These are phyloP conservation scores for Phalacrocorax pelagicus DNA, from an alignment of 2,113 vertebrate genomes.

Conservation along the genomic window DNA sequence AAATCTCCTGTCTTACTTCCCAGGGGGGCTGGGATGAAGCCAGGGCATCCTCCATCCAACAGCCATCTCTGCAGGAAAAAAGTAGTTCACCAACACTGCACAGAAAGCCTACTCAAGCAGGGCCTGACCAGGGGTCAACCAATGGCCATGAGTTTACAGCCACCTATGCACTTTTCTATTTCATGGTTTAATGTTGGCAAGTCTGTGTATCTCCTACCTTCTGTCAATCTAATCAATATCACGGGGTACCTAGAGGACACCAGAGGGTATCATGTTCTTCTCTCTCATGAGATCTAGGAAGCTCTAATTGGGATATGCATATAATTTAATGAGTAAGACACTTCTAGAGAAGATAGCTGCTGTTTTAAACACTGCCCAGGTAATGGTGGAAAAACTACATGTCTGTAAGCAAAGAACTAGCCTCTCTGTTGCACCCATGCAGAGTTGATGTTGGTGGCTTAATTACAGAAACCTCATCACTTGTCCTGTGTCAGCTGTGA, in stretches of 20 bases:
- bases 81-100: background rate
- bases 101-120: background rate
- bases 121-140: accelerated
- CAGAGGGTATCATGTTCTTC: background rate
- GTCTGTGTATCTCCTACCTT: background rate
- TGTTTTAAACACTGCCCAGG: background rate
- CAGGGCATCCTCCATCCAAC: background rate
- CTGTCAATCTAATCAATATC: background rate
- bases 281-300: background rate
- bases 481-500: background rate
- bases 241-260: background rate
- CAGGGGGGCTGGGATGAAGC: background rate
- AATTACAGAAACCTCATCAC: background rate
- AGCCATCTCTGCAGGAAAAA: background rate
- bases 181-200: background rate
- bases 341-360: background rate
- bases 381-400: background rate
- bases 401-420: background rate
- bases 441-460: background rate
- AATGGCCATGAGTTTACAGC: background rate
- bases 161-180: background rate
- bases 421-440: background rate
- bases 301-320: background rate
- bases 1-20: background rate
- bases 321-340: background rate